Conservation (phyloP, 2,113 vertebrate species). For the Garra rufa region DNA sequence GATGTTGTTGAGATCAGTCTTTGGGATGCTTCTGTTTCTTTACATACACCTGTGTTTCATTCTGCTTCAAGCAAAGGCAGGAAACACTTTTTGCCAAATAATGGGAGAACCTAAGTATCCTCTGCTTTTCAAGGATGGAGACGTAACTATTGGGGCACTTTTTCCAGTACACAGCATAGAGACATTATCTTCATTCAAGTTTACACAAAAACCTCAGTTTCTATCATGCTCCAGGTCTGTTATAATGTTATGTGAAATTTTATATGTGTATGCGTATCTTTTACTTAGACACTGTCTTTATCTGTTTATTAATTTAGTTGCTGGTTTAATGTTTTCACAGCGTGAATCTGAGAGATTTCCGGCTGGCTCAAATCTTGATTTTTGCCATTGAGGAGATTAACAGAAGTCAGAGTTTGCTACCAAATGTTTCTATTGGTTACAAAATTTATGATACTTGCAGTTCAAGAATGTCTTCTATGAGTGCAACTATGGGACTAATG, state of each 20-base stretch:
- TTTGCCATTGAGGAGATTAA: constrained; percentile 81
- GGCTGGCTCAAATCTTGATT: constrained; percentile 77
- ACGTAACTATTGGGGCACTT: neutral
- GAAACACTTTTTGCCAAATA: constrained; percentile 63
- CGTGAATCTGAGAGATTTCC: constrained; percentile 75
- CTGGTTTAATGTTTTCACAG: constrained; percentile 53
- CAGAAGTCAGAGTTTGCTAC: constrained; percentile 68
- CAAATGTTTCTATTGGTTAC: constrained; percentile 75
- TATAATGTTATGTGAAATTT: neutral
- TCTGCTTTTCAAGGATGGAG: neutral
- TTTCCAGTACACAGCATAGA: neutral
- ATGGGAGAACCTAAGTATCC: constrained; percentile 50
- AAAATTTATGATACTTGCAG: constrained; percentile 78
- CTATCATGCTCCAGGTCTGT: neutral
- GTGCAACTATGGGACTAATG: constrained; percentile 73
- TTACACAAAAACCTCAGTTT: neutral
- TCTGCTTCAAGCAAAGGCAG: constrained; percentile 21
- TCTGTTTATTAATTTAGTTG: no score
- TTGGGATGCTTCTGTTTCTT: constrained; percentile 17
- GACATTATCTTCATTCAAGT: neutral
- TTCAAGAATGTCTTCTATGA: constrained; percentile 74
- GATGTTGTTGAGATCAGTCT: neutral
- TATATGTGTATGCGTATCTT: no score
- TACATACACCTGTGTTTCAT: neutral
- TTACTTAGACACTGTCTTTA: no score